These are phyloP conservation scores for Sylvietta virens DNA, from an alignment of 2,113 vertebrate genomes.

Conservation along the genomic window DNA sequence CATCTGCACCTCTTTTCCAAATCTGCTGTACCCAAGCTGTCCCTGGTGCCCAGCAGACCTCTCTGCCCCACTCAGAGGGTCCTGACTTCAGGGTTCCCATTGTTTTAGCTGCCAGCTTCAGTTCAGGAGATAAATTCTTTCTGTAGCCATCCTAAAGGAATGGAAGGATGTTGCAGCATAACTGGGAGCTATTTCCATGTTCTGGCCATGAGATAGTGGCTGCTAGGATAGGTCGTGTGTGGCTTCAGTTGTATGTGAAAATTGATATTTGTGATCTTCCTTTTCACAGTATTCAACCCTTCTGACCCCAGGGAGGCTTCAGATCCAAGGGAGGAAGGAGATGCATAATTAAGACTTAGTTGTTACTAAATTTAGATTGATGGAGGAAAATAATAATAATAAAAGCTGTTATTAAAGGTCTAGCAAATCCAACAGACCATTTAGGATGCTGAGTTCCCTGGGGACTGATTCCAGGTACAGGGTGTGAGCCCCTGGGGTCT, in stretches of 20 bases:
- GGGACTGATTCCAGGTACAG: neutral
- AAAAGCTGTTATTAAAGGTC: neutral
- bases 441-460: neutral
- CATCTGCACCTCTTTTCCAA: neutral
- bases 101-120: neutral
- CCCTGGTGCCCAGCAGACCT: neutral
- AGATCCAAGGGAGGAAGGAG: neutral
- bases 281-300: neutral
- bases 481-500: neutral
- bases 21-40: neutral
- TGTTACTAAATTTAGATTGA: neutral
- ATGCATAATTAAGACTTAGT: neutral
- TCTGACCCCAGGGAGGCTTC: neutral
- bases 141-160: neutral
- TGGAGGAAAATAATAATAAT: neutral
- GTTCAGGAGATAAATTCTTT: neutral
- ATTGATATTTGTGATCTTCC: neutral
- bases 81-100: neutral
- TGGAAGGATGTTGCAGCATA: neutral
- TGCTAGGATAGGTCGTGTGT: neutral
- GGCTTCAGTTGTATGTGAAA: neutral
- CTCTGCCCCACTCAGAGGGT: neutral
- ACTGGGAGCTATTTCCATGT: neutral
- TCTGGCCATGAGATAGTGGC: neutral
- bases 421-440: fast-evolving